Base-by-base conservation (phyloP, 1,140 invertebrate species). In the Leucophenga varia region DNA sequence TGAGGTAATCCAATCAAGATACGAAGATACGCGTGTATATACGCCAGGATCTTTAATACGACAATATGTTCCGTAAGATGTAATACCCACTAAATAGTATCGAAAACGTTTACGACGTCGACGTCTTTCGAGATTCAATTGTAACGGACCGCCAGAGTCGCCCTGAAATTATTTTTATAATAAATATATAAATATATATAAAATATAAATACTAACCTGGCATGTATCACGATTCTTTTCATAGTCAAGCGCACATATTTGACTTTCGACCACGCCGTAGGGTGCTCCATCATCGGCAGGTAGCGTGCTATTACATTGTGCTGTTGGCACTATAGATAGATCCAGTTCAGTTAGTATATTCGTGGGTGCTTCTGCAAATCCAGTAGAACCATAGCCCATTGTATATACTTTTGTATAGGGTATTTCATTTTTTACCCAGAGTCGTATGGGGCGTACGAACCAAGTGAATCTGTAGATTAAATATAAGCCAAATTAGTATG, bases 1-100 rank as follows among this genome's bases (percentile, higher is more conserved):
- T 12, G 57, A 63, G 34, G 77, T 74, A 40, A 81, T 79, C 79
- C 79, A 81, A 43, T 74, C 70, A 8, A 79, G 43, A 46, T 77
- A 80, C 3, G 69, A 71, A 2, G 76, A 68, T 4, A 80, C 69
- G 14, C 77, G 64, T 1, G 78, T 79, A 47, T 80, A 80, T 20
- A 80, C 73, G 3, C 77, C 78, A 19, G 77, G 76, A 10, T 58
- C 49, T 42, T 61, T 57, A 32, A 50, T 54, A 8, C 64, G 70
- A 49, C 76, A 76, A 8, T 58, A 58, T 18, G 57, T 34, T 6
- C 72, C 73, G 42, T 73, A 75, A 3, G 70, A 72, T 0, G 71
- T 76, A 3, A 76, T 57, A 2, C 69, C 75, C 18, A 75, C 56
- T 1, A 71, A 39, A 45, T 65, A 68, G 18, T 60, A 61, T 13